phyloP scores from a whole-genome alignment of 2,888 invertebrate species.

The Drosophila meridiana region DNA sequence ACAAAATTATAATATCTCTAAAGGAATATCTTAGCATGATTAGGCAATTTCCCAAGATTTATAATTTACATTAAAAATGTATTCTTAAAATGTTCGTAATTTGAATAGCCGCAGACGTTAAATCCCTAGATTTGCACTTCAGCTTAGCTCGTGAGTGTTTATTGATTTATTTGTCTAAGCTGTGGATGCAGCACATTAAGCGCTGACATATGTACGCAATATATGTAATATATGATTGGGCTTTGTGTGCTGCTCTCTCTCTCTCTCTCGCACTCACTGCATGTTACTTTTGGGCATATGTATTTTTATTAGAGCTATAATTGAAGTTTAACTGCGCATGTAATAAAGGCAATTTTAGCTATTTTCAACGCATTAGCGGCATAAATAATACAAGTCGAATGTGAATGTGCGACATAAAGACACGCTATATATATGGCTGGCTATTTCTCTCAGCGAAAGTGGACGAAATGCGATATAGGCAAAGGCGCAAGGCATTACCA shows the following conservation, averaged over 20 bases:
- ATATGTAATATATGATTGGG: constrained; percentile 13
- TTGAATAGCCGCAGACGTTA: not conserved
- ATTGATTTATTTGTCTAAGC: constrained; percentile 11
- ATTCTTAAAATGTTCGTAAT: not conserved
- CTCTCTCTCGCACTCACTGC: not conserved
- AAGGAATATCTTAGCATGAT: not conserved
- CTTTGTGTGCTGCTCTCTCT: not conserved
- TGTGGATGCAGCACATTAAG: constrained; percentile 6
- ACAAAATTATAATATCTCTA: not conserved
- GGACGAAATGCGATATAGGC: constrained; percentile 65
- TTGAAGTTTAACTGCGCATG: constrained; percentile 82
- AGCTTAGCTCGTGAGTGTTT: not conserved
- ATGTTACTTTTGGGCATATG: constrained; percentile 48
- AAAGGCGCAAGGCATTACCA: constrained; percentile 43
- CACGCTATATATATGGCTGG: constrained; percentile 48
- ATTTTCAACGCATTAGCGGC: constrained; percentile 79
- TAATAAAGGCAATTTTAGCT: constrained; percentile 82
- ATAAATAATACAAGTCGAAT: constrained; percentile 76
- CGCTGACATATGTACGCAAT: constrained; percentile 1
- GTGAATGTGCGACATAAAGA: constrained; percentile 64
- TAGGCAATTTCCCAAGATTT: not conserved
- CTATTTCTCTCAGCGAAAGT: constrained; percentile 62
- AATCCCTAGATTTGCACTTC: not conserved
- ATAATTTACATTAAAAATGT: not conserved
- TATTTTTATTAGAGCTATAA: constrained; percentile 73